Evolutionary conservation across 2,888 invertebrate genomes (phyloP), one percentile per base, ranked within the genome.

Genomic region (Sinhomidia bicolor): DNA sequence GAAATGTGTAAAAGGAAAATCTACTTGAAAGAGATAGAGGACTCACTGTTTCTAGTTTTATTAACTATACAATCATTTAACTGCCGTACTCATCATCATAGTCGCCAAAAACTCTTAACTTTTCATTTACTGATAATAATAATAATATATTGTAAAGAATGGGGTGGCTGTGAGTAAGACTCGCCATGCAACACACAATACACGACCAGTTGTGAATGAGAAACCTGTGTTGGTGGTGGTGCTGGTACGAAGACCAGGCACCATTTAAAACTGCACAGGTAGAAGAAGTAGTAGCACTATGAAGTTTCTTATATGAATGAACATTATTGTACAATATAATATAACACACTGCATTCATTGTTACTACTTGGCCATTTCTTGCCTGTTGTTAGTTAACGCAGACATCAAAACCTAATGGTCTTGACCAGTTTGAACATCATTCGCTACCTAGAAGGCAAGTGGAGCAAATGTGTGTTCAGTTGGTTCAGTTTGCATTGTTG

Each of bases 401-500:
- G 84, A 76, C 85, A 89, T 76, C 81, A 89, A 88, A 89, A 89
- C 81, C 85, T 76, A 89, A 81, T 89, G 85, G 60, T 60, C 85
- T 85, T 89, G 85, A 89, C 89, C 89, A 89, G 76, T 81, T 76
- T 74, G 74, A 51, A 54, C 81, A 76, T 85, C 89, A 89, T 85
- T 89, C 89, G 62, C 81, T 65, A 89, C 44, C 81, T 47, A 89
- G 89, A 80, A 89, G 80, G 85, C 89, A 89, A 89, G 89, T 89
- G 85, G 89, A 89, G 89, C 85, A 89, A 89, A 44, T 85, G 89
- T 89, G 82, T 78, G 29, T 47, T 81, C 23, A 60, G 47, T 78
- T 36, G 36, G 3, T 57, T 51, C 51, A 60, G 74, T 85, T 80
- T 80, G 62, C 26, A 62, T 80, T 60, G 71, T 79, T 79, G 36